phyloP scores from a whole-genome alignment of 2,797 vertebrate genomes.

The Rhinogobio ventralis region DNA sequence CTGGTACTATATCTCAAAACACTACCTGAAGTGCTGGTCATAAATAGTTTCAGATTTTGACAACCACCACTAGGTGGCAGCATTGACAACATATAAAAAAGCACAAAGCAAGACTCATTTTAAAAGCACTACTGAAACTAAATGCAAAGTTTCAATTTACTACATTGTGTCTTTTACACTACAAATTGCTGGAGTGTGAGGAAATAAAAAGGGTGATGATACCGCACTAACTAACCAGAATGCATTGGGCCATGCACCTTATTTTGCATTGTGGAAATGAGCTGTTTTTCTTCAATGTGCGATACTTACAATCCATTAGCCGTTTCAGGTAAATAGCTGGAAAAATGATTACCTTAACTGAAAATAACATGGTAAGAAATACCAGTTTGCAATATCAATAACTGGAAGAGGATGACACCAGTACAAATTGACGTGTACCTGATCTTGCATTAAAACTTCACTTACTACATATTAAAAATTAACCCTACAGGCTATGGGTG shows the following conservation, averaged over 20 bases:
- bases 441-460: background rate
- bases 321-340: background rate
- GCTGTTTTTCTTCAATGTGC: background rate
- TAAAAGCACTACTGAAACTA: background rate
- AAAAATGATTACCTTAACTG: background rate
- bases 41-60: background rate
- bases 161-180: background rate
- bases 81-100: background rate
- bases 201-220: constrained; percentile 60
- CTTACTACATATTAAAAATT: background rate
- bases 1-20: background rate
- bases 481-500: constrained; percentile 4
- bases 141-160: background rate
- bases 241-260: constrained; percentile 17
- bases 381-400: background rate
- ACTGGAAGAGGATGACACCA: background rate
- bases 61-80: constrained; percentile 41
- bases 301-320: background rate
- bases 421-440: background rate
- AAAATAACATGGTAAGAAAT: background rate
- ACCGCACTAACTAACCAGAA: constrained; percentile 65
- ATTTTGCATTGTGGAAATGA: background rate
- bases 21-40: background rate
- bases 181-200: background rate
- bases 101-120: background rate